Base-by-base conservation (phyloP, 2,113 vertebrate genomes). In the Nettapus auritus region DNA sequence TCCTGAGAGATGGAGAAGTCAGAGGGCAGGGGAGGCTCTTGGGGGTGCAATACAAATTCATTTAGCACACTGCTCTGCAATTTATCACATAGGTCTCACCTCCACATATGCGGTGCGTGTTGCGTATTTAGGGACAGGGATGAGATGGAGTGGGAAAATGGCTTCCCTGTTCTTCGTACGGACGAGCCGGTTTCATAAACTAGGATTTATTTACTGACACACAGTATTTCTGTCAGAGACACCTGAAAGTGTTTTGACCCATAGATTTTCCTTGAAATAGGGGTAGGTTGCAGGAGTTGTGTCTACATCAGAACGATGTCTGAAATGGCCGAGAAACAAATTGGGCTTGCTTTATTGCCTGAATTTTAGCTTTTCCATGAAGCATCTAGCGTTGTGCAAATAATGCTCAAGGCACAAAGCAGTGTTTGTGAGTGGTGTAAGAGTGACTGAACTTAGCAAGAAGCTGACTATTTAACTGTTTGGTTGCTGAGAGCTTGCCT, bases 1-100 rank as follows among this genome's bases (percentile, higher is more conserved):
- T 90, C 71, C 56, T 94, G 86, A 91, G 88, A 94, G 75, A 75
- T 77, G 75, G 88, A 48, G 50, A 76, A 93, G 87, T 87, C 96
- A 91, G 79, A 95, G 80, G 85, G 67, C 76, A 90, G 29, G 23
- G 48, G 42, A 95, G 70, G 71, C 75, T 81, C 50, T 69, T 94
- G 46, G 71, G 60, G 26, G 13, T 83, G 82, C 40, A 77, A 71
- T 31, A 75, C 34, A 81, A 82, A 90, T 88, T 78, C 9, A 68
- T 95, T 91, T 94, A 90, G 76, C 85, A 94, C 79, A 74, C 68
- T 74, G 91, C 46, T 88, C 71, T 86, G 76, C 82, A 28, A 74
- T 90, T 93, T 83, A 64, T 88, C 88, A 74, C 56, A 8, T 60
- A 80, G 79, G 60, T 95, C 73, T 93, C 88, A 81, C 68, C 85